Evolutionary conservation across 2,888 invertebrate genomes (phyloP), one percentile per base, ranked within the genome.

Genomic region (Coelopa pilipes): DNA sequence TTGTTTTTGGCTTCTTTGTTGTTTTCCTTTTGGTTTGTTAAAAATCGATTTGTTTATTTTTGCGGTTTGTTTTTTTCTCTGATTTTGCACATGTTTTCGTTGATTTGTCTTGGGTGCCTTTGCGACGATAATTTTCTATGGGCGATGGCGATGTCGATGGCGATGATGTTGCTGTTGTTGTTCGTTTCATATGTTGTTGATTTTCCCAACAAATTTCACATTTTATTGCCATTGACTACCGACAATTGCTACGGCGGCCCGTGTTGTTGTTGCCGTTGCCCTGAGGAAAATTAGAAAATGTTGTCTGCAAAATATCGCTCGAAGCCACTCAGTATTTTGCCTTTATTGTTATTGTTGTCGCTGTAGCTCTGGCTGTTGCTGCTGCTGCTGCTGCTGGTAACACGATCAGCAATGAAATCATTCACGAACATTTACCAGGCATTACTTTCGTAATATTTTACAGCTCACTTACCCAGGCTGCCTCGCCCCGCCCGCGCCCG

Each of bases 171-270:
- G 13, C 12, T 62, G 66, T 47, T 68, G 68, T 55, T 68, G 45
- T 15, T 24, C 21, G 24, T 15, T 34, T 62, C 13, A 21, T 19
- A 60, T 60, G 47, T 47, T 59, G 59, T 47, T 62, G 46, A n/a
- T 55, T 65, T 55, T 62, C 9, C n/a, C 21, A 63, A 21, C 19
- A 70, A 70, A 70, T 70, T 60, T 70, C 49, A 59, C 24, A 60
- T 60, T 70, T 70, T 70, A 70, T 46, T 17, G 21, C 53, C 19
- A 46, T 65, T 71, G 65, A 34, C 34, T 34, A 34, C 34, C 34
- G 34, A 34, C 34, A 34, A 34, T 55, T 63, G 71, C 50, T 62
- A 45, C 55, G 34, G 57, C 55, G 49, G 34, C 4, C 15, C 24
- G 3, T 53, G 3, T 15, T 62, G 24, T 62, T 50, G 21, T 50